A percentile compares a stretch with the other conserved stretches of the same genome.
phyloP scores from a whole-genome alignment of 2,113 vertebrate species.

The Triplophysa dalaica region DNA sequence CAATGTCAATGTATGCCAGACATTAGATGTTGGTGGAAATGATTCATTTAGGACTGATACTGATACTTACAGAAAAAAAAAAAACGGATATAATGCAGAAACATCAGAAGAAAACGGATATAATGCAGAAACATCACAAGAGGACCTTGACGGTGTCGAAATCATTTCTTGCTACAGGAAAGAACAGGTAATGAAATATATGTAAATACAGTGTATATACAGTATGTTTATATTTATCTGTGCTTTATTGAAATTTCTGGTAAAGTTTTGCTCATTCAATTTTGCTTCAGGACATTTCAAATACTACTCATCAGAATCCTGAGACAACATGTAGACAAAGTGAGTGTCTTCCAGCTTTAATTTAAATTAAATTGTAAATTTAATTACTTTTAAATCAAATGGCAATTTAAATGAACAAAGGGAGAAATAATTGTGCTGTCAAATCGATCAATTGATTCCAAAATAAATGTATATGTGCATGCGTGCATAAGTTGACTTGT shows the following conservation, averaged over 20 bases:
- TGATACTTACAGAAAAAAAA: background rate
- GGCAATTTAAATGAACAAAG: too few relatives aligned
- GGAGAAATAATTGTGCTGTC: too few relatives aligned
- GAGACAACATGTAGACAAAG: background rate
- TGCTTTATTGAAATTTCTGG: background rate
- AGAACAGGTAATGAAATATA: background rate
- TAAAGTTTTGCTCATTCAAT: background rate
- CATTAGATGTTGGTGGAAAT: background rate
- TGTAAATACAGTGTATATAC: too few relatives aligned
- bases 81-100: background rate
- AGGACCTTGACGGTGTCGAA: background rate
- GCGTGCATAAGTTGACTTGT: too few relatives aligned
- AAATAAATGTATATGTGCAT: too few relatives aligned
- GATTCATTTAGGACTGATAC: too few relatives aligned
- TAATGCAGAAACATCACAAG: background rate
- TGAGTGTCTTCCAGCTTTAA: background rate
- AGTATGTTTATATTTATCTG: background rate
- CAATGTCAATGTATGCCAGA: background rate
- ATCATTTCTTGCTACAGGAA: background rate
- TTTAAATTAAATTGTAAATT: background rate
- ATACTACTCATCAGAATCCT: background rate
- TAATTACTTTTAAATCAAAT: background rate
- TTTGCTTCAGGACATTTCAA: slow-evolving; percentile 1
- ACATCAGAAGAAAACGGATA: background rate
- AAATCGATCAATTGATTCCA: too few relatives aligned